Conservation (phyloP, 2,113 vertebrate species). For the Trichechus manatus region DNA sequence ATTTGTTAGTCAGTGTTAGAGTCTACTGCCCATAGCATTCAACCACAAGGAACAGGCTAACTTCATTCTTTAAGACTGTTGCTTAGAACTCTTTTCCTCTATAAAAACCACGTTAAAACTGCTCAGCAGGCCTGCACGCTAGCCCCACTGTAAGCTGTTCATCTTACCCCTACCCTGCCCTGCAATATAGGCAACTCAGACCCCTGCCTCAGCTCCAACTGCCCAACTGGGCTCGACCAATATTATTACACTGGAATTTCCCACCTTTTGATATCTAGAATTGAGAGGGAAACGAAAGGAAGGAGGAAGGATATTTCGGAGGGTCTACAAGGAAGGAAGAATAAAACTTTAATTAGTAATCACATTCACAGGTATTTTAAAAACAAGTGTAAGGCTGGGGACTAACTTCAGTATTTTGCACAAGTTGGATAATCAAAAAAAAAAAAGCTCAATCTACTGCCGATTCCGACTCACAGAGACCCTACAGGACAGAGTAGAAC, state of each 20-base stretch:
- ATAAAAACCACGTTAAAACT: not conserved
- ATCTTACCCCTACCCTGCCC: not conserved
- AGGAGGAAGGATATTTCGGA: not conserved
- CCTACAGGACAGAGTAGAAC: too few species aligned
- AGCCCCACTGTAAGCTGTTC: not conserved
- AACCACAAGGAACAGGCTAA: not conserved
- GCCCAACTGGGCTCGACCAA: not conserved
- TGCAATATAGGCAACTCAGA: not conserved
- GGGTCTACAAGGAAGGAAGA: not conserved
- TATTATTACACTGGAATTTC: not conserved
- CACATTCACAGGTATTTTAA: slow-evolving; percentile 19
- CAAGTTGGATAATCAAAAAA: not conserved
- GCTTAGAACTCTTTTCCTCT: not conserved
- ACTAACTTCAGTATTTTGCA: slow-evolving; percentile 19
- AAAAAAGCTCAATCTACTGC: too few species aligned
- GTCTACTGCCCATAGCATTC: slow-evolving; percentile 11
- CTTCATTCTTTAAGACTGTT: not conserved
- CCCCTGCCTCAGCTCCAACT: not conserved
- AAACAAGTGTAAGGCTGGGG: slow-evolving; percentile 26
- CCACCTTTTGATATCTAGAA: not conserved
- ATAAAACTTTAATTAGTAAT: slow-evolving; percentile 50
- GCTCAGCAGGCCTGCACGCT: not conserved
- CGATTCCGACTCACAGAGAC: too few species aligned
- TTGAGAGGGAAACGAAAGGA: slow-evolving; percentile 20
- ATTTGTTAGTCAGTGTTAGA: slow-evolving; percentile 55